phyloP scores from a whole-genome alignment of 2,888 invertebrate species.

The Plusia festucae region DNA sequence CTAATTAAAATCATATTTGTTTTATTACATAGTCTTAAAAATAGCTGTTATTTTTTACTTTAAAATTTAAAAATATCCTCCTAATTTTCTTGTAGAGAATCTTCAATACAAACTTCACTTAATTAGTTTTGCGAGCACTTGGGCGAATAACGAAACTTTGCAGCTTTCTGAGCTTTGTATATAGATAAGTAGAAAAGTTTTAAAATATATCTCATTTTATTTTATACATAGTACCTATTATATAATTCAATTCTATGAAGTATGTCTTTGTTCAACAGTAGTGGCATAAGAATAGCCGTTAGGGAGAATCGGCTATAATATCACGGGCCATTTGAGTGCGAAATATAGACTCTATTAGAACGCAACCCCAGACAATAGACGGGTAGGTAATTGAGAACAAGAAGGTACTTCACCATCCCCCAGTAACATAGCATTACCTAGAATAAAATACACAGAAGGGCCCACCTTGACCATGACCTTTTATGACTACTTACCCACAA shows the following conservation, averaged over 20 bases:
- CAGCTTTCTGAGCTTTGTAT: constrained; percentile 10
- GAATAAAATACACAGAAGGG: constrained; percentile 22
- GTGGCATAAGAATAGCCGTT: constrained; percentile 25
- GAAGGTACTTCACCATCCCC: constrained; percentile 19
- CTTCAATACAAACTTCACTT: constrained; percentile 4
- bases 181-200: constrained; percentile 25
- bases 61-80: not conserved
- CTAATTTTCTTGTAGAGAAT: not conserved
- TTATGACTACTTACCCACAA: constrained; percentile 1
- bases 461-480: constrained; percentile 15
- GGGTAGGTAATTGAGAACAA: constrained; percentile 54
- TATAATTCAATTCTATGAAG: constrained; percentile 30
- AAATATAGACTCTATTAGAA: constrained; percentile 48
- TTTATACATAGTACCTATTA: no score
- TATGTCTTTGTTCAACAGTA: constrained; percentile 13
- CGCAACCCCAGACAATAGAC: constrained; percentile 43
- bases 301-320: constrained; percentile 34
- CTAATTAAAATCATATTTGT: no score
- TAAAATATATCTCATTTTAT: constrained; percentile 26
- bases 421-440: constrained; percentile 22
- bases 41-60: not conserved
- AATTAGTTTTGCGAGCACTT: constrained; percentile 5
- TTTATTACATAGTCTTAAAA: no score
- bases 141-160: constrained; percentile 12
- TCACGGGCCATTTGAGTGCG: constrained; percentile 49